Evolutionary conservation across 2,888 invertebrate species (phyloP).

Genomic region (Pyrgus malvae): DNA sequence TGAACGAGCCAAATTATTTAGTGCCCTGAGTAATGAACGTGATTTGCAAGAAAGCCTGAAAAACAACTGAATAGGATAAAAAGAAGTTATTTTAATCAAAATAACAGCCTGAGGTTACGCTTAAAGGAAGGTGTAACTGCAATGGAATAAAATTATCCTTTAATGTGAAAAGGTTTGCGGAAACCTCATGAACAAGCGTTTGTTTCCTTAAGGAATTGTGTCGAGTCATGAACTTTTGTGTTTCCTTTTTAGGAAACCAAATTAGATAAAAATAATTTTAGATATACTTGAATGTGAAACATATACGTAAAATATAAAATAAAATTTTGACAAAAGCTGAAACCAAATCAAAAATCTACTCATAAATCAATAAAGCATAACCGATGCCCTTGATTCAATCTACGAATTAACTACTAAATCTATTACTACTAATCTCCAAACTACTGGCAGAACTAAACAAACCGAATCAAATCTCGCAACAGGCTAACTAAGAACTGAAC

Average conservation of each 20-base stretch:
- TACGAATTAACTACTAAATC: neutral
- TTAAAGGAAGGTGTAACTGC: slow-evolving; percentile 1
- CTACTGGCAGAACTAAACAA: slow-evolving; percentile 22
- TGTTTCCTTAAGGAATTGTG: neutral
- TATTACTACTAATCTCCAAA: slow-evolving; percentile 10
- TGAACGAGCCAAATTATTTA: neutral
- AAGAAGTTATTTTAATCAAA: slow-evolving; percentile 9
- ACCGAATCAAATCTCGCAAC: slow-evolving; percentile 74
- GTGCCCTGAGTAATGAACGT: neutral
- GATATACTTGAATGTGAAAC: neutral
- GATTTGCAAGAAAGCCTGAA: neutral
- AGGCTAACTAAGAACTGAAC: slow-evolving; percentile 47
- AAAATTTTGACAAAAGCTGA: no score
- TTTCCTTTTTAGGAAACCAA: neutral
- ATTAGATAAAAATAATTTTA: neutral
- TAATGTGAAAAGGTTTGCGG: neutral
- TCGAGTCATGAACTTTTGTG: slow-evolving; percentile 1
- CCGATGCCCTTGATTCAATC: neutral
- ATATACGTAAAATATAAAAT: neutral
- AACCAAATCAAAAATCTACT: slow-evolving; percentile 8
- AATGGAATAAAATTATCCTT: neutral
- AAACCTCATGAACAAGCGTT: slow-evolving; percentile 2
- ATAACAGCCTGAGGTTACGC: slow-evolving; percentile 1
- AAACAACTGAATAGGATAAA: slow-evolving; percentile 11
- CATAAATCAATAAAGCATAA: slow-evolving; percentile 15